Evolutionary conservation across 2,113 vertebrate genomes (phyloP), one percentile per base, ranked within the genome.

Genomic region (Ellobius talpinus): DNA sequence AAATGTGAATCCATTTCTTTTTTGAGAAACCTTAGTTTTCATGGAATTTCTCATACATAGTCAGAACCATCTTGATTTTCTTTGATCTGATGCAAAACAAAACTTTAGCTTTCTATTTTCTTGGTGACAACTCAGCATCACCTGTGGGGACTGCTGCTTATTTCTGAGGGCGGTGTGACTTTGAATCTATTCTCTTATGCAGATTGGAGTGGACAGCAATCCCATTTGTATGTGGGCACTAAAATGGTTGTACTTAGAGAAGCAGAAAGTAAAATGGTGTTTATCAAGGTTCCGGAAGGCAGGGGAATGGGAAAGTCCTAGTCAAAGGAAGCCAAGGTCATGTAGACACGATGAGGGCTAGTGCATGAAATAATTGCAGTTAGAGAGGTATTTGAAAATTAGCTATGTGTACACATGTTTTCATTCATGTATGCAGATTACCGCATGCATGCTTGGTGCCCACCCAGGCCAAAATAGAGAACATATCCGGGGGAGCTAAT

Each of bases 21-120:
- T 73, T 9, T 89, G 39, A 79, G 47, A 89, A 91, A 89, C 5
- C 9, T 55, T 74, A 6, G 47, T 23, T 39, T 87, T 84, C 68
- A 78, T 47, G 72, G 47, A 92, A 91, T 97, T 95, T 87, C 5
- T 86, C 12, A 65, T 68, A 50, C 21, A 58, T 86, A 82, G 33
- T 65, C 33, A 87, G 66, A 19, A 45, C 1, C 65, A 72, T 61
- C 36, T 96, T 94, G 55, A 93, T 93, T 73, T 93, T 63, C 36
- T 89, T 39, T 4, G 65, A 77, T 66, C 42, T 50, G 4, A 5
- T 79, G 42, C 58, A 42, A 36, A 72, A 39, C 31, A 72, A 92
- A 95, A 65, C 16, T 16, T 78, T 4, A 55, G 31, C 58, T 73
- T 88, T 4, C 17, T 68, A 4, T 81, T 97, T 87, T 89, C 89